Evolutionary conservation across 2,888 invertebrate species (phyloP).

Genomic region (Hoplodrina ambigua): DNA sequence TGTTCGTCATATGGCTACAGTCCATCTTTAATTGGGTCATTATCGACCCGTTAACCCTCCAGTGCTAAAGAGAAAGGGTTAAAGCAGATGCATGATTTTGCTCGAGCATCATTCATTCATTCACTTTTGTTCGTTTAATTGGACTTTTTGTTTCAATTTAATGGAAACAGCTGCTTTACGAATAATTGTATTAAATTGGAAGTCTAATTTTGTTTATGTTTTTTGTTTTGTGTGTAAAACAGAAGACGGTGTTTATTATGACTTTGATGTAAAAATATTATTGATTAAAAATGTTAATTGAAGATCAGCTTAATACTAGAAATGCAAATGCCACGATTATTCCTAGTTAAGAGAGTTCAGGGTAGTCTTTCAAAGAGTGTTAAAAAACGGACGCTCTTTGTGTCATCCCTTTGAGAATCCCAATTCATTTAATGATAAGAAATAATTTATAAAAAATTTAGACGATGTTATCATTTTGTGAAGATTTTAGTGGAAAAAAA

Average conservation of each 20-base stretch:
- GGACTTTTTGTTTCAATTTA: slow-evolving; percentile 73
- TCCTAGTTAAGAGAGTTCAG: no score
- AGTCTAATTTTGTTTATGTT: slow-evolving; percentile 28
- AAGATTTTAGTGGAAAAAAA: no score
- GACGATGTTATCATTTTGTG: no score
- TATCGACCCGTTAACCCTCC: slow-evolving; percentile 71
- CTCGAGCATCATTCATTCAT: slow-evolving; percentile 73
- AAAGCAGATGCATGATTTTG: slow-evolving; percentile 86
- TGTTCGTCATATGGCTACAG: slow-evolving; percentile 68
- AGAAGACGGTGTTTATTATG: slow-evolving; percentile 5
- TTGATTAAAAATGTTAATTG: neutral
- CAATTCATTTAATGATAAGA: no score
- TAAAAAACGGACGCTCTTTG: no score
- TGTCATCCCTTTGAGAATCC: no score
- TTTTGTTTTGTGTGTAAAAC: slow-evolving; percentile 1
- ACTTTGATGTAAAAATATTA: neutral
- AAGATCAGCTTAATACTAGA: no score
- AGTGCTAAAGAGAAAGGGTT: slow-evolving; percentile 79
- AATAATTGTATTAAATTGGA: slow-evolving; percentile 68
- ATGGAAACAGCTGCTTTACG: slow-evolving; percentile 72
- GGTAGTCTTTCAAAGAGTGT: no score
- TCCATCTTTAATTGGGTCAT: slow-evolving; percentile 81
- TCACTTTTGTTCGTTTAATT: slow-evolving; percentile 79
- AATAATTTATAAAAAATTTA: no score
- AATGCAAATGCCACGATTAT: no score